Conservation (phyloP, 2,113 vertebrate species). For the Leucosticte australis region DNA sequence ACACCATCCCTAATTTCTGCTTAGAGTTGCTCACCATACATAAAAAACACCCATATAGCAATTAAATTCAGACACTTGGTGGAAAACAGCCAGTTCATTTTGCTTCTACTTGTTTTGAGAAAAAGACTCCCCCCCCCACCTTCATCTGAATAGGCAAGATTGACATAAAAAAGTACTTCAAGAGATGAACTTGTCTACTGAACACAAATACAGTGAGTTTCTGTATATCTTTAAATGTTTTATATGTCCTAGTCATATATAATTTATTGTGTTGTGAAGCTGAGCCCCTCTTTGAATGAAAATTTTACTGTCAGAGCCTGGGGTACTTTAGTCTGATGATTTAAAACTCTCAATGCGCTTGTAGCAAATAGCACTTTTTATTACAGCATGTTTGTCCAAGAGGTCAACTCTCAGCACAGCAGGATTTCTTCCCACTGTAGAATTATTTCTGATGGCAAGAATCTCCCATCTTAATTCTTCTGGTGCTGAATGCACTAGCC, state of each 20-base stretch:
- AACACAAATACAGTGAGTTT: slow-evolving; percentile 74
- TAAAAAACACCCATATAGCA: background rate
- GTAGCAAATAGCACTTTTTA: slow-evolving; percentile 79
- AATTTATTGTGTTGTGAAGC: slow-evolving; percentile 85
- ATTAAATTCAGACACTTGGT: slow-evolving; percentile 14
- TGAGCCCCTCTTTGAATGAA: slow-evolving; percentile 81
- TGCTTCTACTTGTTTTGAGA: slow-evolving; percentile 18
- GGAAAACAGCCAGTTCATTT: background rate
- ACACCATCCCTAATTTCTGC: background rate
- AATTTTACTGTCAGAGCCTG: slow-evolving; percentile 80
- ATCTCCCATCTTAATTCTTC: slow-evolving; percentile 47
- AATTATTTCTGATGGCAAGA: slow-evolving; percentile 71
- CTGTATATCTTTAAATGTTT: slow-evolving; percentile 84
- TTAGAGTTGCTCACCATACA: background rate
- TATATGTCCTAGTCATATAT: slow-evolving; percentile 81
- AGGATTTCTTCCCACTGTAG: slow-evolving; percentile 55
- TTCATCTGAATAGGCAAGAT: slow-evolving; percentile 63
- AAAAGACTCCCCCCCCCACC: background rate
- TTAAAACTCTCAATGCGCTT: slow-evolving; percentile 76
- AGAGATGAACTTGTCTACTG: slow-evolving; percentile 67
- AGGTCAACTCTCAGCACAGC: slow-evolving; percentile 74
- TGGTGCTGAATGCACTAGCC: slow-evolving; percentile 17
- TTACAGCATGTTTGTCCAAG: slow-evolving; percentile 81
- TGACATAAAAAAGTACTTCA: slow-evolving; percentile 74
- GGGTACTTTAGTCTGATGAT: slow-evolving; percentile 80